Evolutionary conservation across 2,113 vertebrate genomes (phyloP).

Genomic region (Psittacus erithacus): DNA sequence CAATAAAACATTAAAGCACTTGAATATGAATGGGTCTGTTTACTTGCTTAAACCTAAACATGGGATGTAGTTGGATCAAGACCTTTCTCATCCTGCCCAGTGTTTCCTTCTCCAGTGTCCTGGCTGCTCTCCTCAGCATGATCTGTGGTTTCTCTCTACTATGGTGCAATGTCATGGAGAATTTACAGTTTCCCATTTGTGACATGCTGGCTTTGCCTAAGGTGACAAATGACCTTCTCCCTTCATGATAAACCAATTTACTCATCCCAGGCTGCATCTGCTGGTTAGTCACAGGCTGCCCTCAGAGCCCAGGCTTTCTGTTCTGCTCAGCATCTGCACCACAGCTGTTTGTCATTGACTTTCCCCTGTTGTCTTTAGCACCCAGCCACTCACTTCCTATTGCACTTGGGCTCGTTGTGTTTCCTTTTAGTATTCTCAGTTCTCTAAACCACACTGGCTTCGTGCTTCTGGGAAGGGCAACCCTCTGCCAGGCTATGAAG

Average conservation of each 20-base stretch:
- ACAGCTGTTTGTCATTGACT: slow-evolving; percentile 47
- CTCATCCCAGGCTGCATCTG: neutral
- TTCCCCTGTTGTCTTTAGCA: neutral
- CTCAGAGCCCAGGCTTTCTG: rapidly evolving
- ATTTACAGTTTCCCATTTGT: slow-evolving; percentile 17
- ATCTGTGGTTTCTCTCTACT: neutral
- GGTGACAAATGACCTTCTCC: slow-evolving; percentile 29
- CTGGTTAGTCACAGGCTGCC: neutral
- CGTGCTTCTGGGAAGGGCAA: neutral
- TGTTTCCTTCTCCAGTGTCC: neutral
- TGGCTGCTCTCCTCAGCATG: neutral
- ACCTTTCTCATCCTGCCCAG: slow-evolving; percentile 10
- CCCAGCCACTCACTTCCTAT: neutral
- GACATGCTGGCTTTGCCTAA: neutral
- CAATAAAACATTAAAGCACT: slow-evolving; percentile 52
- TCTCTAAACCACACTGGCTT: neutral
- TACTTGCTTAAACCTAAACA: slow-evolving; percentile 54
- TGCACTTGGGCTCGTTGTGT: neutral
- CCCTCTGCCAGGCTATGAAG: neutral
- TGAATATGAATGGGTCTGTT: slow-evolving; percentile 27
- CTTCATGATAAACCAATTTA: neutral
- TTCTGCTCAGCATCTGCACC: slow-evolving; percentile 46
- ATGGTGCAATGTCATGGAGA: neutral
- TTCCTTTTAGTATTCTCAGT: neutral
- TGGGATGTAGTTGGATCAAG: slow-evolving; percentile 25